These are phyloP conservation scores for Mirza zaza DNA, from an alignment of 2,113 vertebrate genomes.

Conservation along the genomic window DNA sequence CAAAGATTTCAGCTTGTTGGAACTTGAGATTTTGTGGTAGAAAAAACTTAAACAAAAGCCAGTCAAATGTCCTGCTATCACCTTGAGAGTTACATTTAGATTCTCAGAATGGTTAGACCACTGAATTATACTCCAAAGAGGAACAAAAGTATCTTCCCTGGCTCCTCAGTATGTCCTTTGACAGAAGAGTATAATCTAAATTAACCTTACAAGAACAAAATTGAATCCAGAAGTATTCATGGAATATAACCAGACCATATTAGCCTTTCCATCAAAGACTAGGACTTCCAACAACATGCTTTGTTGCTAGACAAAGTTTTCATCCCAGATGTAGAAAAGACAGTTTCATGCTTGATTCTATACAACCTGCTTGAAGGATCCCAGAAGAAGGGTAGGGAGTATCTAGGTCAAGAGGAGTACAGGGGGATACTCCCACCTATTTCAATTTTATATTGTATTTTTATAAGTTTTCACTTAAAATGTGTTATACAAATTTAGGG, in stretches of 20 bases:
- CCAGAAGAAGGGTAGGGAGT: background rate
- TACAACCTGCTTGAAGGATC: background rate
- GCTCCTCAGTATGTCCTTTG: background rate
- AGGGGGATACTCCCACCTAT: background rate
- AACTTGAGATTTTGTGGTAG: background rate
- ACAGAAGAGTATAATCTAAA: background rate
- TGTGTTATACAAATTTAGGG: background rate
- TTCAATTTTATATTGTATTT: background rate
- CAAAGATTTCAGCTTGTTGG: background rate
- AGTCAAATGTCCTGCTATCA: background rate
- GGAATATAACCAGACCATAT: background rate
- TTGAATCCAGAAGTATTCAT: slow-evolving; percentile 5
- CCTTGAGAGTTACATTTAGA: background rate
- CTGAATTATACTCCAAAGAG: background rate
- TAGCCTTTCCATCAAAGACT: background rate
- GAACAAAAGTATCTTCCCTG: background rate
- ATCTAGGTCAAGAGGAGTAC: background rate
- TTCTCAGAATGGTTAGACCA: background rate
- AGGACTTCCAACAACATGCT: background rate
- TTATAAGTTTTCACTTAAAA: background rate
- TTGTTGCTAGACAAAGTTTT: background rate
- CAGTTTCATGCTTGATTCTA: background rate
- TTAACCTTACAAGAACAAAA: background rate
- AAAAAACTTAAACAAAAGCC: background rate
- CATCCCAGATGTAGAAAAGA: background rate